A percentile compares a stretch with the other conserved stretches of the same genome.
Conservation (phyloP, 2,113 vertebrate genomes). For the Microcebus griseorufus region DNA sequence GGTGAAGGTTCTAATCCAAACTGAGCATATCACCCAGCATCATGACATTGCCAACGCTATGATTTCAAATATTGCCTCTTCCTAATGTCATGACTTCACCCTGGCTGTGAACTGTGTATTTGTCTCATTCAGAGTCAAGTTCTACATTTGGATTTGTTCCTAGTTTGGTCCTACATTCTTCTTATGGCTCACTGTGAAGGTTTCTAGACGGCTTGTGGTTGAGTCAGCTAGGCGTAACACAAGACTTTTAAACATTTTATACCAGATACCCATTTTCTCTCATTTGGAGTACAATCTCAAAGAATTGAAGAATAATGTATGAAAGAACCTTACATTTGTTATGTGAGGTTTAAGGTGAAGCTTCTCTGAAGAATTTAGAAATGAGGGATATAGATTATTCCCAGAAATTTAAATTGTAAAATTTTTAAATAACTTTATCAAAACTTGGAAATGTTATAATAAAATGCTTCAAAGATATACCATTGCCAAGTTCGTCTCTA, state of each 20-base stretch:
- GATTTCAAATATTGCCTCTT: neutral
- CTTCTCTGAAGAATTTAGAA: constrained; percentile 28
- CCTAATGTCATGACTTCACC: neutral
- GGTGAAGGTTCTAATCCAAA: neutral
- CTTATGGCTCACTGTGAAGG: neutral
- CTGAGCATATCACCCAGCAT: neutral
- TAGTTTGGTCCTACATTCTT: neutral
- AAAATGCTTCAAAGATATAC: neutral
- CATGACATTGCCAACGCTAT: neutral
- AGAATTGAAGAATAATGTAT: neutral
- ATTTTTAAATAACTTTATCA: neutral
- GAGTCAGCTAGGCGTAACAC: neutral
- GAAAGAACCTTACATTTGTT: neutral
- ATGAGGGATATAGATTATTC: neutral
- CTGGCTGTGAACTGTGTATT: neutral
- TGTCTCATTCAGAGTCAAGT: neutral
- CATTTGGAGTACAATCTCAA: neutral
- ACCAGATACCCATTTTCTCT: neutral
- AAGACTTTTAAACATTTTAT: neutral
- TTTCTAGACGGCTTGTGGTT: neutral
- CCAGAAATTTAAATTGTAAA: neutral
- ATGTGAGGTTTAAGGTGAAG: neutral
- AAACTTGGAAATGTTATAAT: neutral
- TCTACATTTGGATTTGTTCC: neutral
- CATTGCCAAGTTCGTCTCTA: neutral